Percentiles rank a stretch among this genome's conserved stretches.
Evolutionary conservation across 2,888 invertebrate species (phyloP).

Genomic region (Sphaeridia pumilis): DNA sequence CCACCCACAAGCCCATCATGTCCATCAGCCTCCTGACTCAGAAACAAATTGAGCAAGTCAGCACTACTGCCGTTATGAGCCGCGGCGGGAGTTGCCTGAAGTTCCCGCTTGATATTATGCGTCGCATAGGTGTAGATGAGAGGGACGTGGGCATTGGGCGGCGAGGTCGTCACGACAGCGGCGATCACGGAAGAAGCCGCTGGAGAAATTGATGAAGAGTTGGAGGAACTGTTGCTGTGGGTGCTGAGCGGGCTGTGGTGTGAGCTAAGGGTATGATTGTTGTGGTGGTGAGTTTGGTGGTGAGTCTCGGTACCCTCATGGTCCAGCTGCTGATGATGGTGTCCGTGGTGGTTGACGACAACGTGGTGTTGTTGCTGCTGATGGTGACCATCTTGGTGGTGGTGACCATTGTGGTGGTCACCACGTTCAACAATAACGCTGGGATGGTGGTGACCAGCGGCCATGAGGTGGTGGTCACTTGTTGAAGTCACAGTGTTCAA

Average conservation of each 20-base stretch:
- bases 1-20: not conserved
- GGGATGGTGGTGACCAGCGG: slow-evolving; percentile 15
- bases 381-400: slow-evolving; percentile 4
- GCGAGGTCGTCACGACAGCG: not conserved
- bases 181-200: no score
- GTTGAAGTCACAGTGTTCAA: not conserved
- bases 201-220: no score
- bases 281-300: no score
- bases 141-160: not conserved
- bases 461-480: not conserved
- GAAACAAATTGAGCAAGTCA: slow-evolving; percentile 14
- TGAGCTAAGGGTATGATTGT: no score
- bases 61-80: slow-evolving; percentile 9
- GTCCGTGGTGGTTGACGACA: not conserved
- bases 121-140: not conserved
- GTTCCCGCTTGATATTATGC: not conserved
- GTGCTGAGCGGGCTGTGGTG: no score
- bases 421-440: slow-evolving; percentile 28
- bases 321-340: not conserved
- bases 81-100: not conserved
- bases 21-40: slow-evolving; percentile 10
- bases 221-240: no score
- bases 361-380: not conserved
- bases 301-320: not conserved
- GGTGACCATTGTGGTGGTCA: slow-evolving; percentile 15